Base-by-base conservation (phyloP, 2,888 invertebrate species). In the Periphyllus acericola region DNA sequence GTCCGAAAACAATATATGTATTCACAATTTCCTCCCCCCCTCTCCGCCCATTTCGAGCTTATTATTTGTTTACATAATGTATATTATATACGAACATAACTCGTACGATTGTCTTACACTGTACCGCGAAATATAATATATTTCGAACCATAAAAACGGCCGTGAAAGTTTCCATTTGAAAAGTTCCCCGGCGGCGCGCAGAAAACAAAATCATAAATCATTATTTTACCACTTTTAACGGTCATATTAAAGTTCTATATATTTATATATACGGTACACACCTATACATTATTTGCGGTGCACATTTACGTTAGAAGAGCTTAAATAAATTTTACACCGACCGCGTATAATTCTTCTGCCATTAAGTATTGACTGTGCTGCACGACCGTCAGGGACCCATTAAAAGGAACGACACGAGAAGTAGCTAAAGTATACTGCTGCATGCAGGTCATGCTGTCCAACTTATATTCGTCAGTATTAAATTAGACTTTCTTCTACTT, bases 141-240 rank as follows among this genome's bases (percentile, higher is more conserved):
- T 79, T 79, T 46, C 25, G 52, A 40, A 80, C 29, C 14, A 82
- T 82, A 71, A 82, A 46, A 71, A 71, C 66, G n/a, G 32, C 32
- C 0, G 32, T 25, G 29, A 66, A 75, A 40, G 75, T 83, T 75
- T 66, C 74, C 75, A 29, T 75, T 60, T 40, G 40, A 83, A 83
- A 83, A 75, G 75, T 76, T 46, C 66, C 5, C 32, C 25, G 32
- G 32, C 6, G 25, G 32, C 8, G 32, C n/a, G 36, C 29, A n/a
- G 11, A 55, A 29, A 55, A 14, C 11, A 79, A n/a, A 66, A 79
- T 29, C 29, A 36, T 72, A 83, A 74, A 75, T 66, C 60, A 75
- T 75, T 75, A 36, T 40, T 60, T 32, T 60, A 40, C 75, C 60
- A 36, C 40, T 66, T 55, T 19, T 40, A 36, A 74, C 25, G n/a